Conservation (phyloP, 2,797 vertebrate genomes). For the Emys orbicularis region DNA sequence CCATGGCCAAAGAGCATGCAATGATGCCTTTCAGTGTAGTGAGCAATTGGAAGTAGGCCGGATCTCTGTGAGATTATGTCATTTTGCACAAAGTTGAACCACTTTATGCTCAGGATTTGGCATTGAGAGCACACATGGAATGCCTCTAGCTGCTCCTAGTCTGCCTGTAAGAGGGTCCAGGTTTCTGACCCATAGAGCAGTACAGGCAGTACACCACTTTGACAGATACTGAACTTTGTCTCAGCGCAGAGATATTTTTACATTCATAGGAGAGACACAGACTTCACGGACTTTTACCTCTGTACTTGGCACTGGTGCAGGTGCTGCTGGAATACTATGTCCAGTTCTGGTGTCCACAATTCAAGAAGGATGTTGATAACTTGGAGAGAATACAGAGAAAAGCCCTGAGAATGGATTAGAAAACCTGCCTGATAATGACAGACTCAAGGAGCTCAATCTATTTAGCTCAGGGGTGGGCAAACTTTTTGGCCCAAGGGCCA, state of each 20-base stretch:
- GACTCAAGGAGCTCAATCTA: no score
- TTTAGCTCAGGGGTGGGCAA: no score
- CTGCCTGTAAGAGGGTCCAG: background rate
- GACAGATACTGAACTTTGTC: background rate
- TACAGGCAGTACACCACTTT: background rate
- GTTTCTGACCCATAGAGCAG: background rate
- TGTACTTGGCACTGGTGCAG: background rate
- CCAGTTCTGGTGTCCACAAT: background rate
- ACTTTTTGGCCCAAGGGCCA: no score
- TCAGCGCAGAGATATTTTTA: background rate
- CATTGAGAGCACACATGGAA: background rate
- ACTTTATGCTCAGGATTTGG: background rate
- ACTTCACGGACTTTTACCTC: background rate
- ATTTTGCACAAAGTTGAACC: background rate
- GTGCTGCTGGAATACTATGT: background rate
- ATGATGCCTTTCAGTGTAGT: background rate
- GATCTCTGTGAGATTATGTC: background rate
- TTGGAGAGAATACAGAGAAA: background rate
- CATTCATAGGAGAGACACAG: no score
- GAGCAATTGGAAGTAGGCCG: background rate
- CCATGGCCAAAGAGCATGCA: background rate
- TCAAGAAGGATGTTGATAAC: background rate
- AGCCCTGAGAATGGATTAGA: no score
- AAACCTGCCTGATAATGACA: no score
- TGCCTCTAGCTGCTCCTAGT: background rate